Conservation (phyloP, 1,140 invertebrate genomes). For the Anastrepha obliqua region DNA sequence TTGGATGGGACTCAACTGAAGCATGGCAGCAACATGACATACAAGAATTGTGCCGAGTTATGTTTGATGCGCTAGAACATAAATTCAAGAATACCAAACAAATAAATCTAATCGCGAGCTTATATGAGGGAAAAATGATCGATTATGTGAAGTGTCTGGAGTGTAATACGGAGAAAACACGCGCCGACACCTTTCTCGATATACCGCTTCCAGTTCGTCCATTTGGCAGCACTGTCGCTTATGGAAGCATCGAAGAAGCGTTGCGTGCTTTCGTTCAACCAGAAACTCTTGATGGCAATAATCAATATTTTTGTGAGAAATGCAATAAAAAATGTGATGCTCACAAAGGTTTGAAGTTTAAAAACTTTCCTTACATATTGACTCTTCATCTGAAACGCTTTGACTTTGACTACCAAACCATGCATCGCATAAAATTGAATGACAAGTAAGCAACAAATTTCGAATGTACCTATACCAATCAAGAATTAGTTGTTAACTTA, state of each 20-base stretch:
- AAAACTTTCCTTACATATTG: conserved; percentile 90
- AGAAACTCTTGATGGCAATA: conserved; percentile 89
- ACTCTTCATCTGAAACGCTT: conserved; percentile 93
- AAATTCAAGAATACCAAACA: conserved; percentile 91
- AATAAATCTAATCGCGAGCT: conserved; percentile 86
- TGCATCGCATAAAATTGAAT: conserved; percentile 93
- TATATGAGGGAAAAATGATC: conserved; percentile 87
- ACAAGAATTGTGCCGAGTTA: conserved; percentile 91
- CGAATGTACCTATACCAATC: not conserved
- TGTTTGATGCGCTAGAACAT: conserved; percentile 93
- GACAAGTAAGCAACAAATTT: conserved; percentile 82
- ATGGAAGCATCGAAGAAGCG: conserved; percentile 90
- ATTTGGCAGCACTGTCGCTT: conserved; percentile 86
- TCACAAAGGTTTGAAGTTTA: conserved; percentile 93
- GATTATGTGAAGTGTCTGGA: conserved; percentile 95
- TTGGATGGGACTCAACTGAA: conserved; percentile 93
- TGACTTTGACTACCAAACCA: conserved; percentile 91
- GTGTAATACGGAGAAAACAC: conserved; percentile 89
- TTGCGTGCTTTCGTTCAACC: conserved; percentile 89
- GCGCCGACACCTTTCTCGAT: conserved; percentile 91
- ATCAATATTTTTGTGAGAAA: conserved; percentile 93
- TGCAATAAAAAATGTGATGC: conserved; percentile 94
- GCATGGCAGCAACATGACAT: conserved; percentile 96
- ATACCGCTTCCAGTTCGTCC: conserved; percentile 91
- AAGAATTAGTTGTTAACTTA: not conserved